Base-by-base conservation (phyloP, 2,888 invertebrate species). In the Barypeithes pellucidus region DNA sequence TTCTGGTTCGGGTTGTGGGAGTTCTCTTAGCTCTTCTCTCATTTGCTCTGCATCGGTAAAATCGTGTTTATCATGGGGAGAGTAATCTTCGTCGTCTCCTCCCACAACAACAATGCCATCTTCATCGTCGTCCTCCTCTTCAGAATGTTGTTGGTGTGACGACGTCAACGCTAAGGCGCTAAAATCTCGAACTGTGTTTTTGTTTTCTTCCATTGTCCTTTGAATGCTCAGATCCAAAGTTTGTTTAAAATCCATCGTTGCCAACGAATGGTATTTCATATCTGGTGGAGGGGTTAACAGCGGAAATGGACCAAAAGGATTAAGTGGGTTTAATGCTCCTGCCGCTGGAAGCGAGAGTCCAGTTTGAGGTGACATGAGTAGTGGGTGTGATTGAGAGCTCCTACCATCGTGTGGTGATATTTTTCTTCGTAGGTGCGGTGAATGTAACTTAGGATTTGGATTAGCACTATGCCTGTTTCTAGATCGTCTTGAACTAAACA, bases 391-490 rank as follows among this genome's bases (percentile, higher is more conserved):
- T 87, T 95, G 95, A 2, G 96, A 92, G 74, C 95, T 95, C 78
- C 97, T 90, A 0, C 97, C 97, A 80, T 97, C 97, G 81, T 97
- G 96, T 0, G 97, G 97, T 18, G 96, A 96, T 80, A 97, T 96
- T 87, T 98, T 98, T 79, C 98, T 89, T 74, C 97, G 89, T 78
- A 97, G 87, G 85, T 98, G 97, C 1, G 98, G 97, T 69, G 97
- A 97, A 86, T 99, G 99, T 16, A 99, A 88, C 85, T 99, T 99
- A 0, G 99, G 99, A 87, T 99, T 99, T 0, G 98, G 98, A 86
- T 99, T 99, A 9, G 98, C 98, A 85, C 97, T 97, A 86, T 99
- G 99, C 2, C 99, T 90, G 83, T 99, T 99, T 63, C 99, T 90
- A 24, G 97, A 97, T 78, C 99, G 89, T 77, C 99, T 89, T 11